phyloP scores from a whole-genome alignment of 2,113 vertebrate genomes.

The Aptenodytes patagonicus region DNA sequence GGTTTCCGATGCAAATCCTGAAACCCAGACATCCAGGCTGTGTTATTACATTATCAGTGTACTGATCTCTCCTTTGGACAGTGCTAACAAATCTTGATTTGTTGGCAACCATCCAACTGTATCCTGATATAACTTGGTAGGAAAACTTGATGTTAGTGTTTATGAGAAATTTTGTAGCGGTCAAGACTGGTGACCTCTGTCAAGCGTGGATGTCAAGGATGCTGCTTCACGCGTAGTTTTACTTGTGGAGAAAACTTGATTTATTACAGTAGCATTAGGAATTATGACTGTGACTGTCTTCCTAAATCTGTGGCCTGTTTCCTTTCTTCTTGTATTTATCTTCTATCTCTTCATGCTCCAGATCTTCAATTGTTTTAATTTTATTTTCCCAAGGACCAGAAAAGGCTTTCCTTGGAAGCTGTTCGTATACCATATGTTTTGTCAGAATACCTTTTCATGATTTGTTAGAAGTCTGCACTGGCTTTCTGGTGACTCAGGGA shows the following conservation, averaged over 20 bases:
- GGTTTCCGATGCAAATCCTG: neutral
- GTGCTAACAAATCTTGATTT: neutral
- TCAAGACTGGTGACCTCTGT: neutral
- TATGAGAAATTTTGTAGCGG: neutral
- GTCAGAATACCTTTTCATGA: neutral
- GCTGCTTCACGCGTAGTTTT: neutral
- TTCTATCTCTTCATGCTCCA: neutral
- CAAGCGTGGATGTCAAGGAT: neutral
- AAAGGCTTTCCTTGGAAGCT: neutral
- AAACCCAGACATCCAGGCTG: neutral
- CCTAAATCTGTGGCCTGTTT: neutral
- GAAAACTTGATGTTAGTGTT: neutral
- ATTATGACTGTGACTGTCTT: neutral
- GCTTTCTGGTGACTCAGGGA: slow-evolving; percentile 24
- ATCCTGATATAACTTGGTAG: neutral
- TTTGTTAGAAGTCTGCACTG: neutral
- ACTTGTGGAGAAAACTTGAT: neutral
- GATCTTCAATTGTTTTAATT: neutral
- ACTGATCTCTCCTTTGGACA: neutral
- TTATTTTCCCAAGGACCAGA: neutral
- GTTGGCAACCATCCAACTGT: neutral
- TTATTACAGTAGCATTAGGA: neutral
- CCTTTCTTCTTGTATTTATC: neutral
- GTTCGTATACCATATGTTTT: neutral
- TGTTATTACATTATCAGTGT: neutral